A percentile compares a stretch with the other conserved stretches of the same genome.
Evolutionary conservation across 2,797 vertebrate genomes (phyloP).

Genomic region (Malacoctenus gilli): DNA sequence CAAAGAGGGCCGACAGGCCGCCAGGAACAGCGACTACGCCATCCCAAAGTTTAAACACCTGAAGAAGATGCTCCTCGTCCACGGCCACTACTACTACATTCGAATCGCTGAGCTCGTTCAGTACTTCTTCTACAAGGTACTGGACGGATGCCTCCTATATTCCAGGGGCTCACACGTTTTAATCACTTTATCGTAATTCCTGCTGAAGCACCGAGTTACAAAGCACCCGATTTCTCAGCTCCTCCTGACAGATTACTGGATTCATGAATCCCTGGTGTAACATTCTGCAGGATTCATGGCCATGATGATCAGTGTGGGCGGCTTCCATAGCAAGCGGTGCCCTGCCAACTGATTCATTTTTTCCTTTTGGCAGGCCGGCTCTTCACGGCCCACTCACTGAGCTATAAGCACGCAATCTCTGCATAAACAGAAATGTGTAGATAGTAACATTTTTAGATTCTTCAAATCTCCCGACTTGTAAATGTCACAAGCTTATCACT

Average conservation of each 20-base stretch:
- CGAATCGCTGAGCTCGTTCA: slow-evolving; percentile 97
- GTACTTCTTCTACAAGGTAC: slow-evolving; percentile 99
- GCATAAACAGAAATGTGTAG: slow-evolving; percentile 65
- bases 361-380: slow-evolving; percentile 55
- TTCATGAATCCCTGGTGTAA: slow-evolving; percentile 60
- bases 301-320: slow-evolving; percentile 66
- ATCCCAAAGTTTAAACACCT: slow-evolving; percentile 98
- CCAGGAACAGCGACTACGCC: slow-evolving; percentile 98
- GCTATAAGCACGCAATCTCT: slow-evolving; percentile 57
- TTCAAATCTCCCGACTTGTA: slow-evolving; percentile 44
- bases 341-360: slow-evolving; percentile 68
- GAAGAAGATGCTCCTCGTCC: slow-evolving; percentile 97
- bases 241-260: slow-evolving; percentile 66
- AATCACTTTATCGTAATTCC: slow-evolving; percentile 64
- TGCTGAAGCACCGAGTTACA: slow-evolving; percentile 48
- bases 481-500: slow-evolving; percentile 56
- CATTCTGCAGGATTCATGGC: slow-evolving; percentile 62
- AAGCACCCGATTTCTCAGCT: slow-evolving; percentile 59
- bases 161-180: slow-evolving; percentile 36
- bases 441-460: slow-evolving; percentile 62
- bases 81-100: slow-evolving; percentile 97
- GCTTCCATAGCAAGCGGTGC: slow-evolving; percentile 47
- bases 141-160: slow-evolving; percentile 19
- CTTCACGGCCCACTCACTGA: slow-evolving; percentile 64
- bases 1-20: slow-evolving; percentile 97